A percentile compares a stretch with the other conserved stretches of the same genome.
phyloP scores from a whole-genome alignment of 2,113 vertebrate genomes.

The Crotalus tigris region DNA sequence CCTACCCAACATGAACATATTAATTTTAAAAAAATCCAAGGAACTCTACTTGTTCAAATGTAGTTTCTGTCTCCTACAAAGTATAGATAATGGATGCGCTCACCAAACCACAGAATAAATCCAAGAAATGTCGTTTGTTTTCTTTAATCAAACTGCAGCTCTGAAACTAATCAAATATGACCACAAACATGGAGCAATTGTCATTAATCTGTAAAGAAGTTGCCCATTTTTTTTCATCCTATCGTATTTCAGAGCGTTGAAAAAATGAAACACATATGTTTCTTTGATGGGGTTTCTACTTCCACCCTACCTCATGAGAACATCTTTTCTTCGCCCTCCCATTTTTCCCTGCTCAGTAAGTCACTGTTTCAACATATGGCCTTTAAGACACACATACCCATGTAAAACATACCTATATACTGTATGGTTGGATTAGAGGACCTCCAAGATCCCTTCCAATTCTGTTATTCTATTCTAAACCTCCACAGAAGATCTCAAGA shows the following conservation, averaged over 20 bases:
- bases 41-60: neutral
- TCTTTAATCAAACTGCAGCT: neutral
- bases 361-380: constrained; percentile 53
- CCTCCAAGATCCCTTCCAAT: too few species aligned
- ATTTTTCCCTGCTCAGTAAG: constrained; percentile 34
- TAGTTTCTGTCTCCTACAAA: neutral
- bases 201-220: neutral
- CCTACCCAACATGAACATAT: neutral
- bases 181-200: neutral
- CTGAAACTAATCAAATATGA: neutral
- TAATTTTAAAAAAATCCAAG: neutral
- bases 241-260: neutral
- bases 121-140: neutral
- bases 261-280: neutral
- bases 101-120: neutral
- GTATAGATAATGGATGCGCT: neutral
- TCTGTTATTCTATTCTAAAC: too few species aligned
- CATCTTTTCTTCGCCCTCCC: neutral
- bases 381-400: constrained; percentile 39
- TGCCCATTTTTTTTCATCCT: neutral
- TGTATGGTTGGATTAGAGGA: too few species aligned
- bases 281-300: neutral
- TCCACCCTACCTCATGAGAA: neutral
- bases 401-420: too few species aligned
- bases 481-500: constrained; percentile 48